Base-by-base conservation (phyloP, 2,113 vertebrate genomes). In the Melanerpes formicivorus region DNA sequence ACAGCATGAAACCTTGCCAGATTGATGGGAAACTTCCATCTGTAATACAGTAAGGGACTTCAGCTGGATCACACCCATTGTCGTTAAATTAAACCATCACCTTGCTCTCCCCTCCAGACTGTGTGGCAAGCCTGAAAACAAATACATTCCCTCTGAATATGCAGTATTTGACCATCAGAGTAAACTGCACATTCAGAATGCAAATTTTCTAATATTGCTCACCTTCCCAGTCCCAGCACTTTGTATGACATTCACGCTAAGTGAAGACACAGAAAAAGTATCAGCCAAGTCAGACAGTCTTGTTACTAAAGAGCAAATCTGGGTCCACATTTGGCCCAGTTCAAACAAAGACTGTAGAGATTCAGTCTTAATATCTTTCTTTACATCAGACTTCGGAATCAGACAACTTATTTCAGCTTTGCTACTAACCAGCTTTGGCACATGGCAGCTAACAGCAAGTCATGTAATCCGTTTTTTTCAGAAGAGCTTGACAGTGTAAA, bases 11-110 rank as follows among this genome's bases (percentile, higher is more conserved):
- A 71, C 27, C 78, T 63, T 90, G 50, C 58, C 65, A 90, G 76
- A 74, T 88, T 72, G 90, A 95, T 37, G 71, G 95, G 90, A 93
- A 84, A 48, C 15, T 32, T 69, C 55, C 62, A 77, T 52, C 77
- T 84, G 29, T 81, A 87, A 83, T 42, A 42, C 10, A 80, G 78
- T 44, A 83, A 46, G n/a, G 70, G 85, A 93, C 76, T 96, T 94
- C 87, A 87, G 29, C 65, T 85, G 80, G 74, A 92, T 90, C 54
- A 66, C 66, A 84, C 30, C 60, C 64, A 86, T 55, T 80, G 67
- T 64, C 72, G 64, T 82, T 82, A 91, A 87, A 91, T 59, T 18
- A 93, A 94, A 91, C 79, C 71, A 94, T 75, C 64, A 64, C 52
- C 29, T 60, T 65, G 55, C 42, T 87, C 85, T 75, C 60, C 76